phyloP scores from a whole-genome alignment of 2,797 vertebrate species.

The Cyclopterus lumpus region DNA sequence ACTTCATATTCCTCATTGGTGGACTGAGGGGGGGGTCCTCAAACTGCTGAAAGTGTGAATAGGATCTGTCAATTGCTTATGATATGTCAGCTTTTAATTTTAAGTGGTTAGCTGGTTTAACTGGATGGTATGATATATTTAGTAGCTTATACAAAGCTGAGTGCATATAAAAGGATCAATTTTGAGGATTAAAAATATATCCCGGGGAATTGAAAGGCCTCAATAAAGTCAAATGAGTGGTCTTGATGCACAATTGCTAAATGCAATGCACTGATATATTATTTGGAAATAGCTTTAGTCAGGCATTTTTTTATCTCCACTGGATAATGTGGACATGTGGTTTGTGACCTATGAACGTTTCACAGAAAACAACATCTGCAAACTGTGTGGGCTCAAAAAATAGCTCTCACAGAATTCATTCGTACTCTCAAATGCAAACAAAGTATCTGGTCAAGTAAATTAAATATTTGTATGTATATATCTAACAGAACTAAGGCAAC shows the following conservation, averaged over 20 bases:
- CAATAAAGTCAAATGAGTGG: slow-evolving; percentile 38
- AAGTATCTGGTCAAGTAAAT: slow-evolving; percentile 9
- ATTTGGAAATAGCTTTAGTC: background rate
- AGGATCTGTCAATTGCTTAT: background rate
- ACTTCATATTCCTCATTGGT: background rate
- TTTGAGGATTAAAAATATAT: slow-evolving; percentile 46
- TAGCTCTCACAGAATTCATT: slow-evolving; percentile 35
- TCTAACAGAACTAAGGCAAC: slow-evolving; percentile 1
- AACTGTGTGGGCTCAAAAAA: slow-evolving; percentile 34
- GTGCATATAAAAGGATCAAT: slow-evolving; percentile 47
- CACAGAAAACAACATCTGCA: slow-evolving; percentile 45
- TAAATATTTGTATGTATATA: slow-evolving; percentile 17
- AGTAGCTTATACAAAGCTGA: slow-evolving; percentile 40
- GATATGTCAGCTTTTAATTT: slow-evolving; percentile 17
- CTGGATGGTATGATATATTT: slow-evolving; percentile 27
- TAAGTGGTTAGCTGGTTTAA: slow-evolving; percentile 18
- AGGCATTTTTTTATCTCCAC: background rate
- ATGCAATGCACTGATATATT: slow-evolving; percentile 18
- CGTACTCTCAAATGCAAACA: slow-evolving; percentile 37
- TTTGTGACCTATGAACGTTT: slow-evolving; percentile 41
- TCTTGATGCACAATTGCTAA: slow-evolving; percentile 24
- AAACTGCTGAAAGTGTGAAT: slow-evolving; percentile 1
- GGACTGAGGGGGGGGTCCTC: background rate
- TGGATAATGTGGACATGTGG: slow-evolving; percentile 21
- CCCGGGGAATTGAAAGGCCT: slow-evolving; percentile 29